phyloP scores from a whole-genome alignment of 2,888 invertebrate genomes.

The Plebejus argus region DNA sequence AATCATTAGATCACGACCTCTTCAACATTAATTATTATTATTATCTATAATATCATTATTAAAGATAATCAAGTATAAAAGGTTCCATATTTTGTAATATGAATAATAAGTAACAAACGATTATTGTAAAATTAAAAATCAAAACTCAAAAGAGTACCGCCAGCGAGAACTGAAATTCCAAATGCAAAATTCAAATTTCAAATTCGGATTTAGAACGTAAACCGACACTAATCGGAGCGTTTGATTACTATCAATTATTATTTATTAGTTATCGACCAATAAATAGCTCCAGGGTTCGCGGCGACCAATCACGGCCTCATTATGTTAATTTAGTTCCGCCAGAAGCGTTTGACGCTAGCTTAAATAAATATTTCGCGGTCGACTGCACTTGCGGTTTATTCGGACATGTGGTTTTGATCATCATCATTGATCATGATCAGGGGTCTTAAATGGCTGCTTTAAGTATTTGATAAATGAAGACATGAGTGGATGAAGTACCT shows the following conservation, averaged over 20 bases:
- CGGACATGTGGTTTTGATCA: neutral
- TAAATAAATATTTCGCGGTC: neutral
- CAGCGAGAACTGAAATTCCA: neutral
- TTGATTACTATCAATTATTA: slow-evolving; percentile 29
- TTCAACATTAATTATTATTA: too few species aligned
- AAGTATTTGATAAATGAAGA: neutral
- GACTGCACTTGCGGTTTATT: neutral
- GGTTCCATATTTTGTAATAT: too few species aligned
- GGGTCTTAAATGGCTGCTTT: neutral
- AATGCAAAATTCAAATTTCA: neutral
- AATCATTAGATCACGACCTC: too few species aligned
- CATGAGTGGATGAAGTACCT: too few species aligned
- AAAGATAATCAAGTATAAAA: too few species aligned
- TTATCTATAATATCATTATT: too few species aligned
- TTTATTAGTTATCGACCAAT: slow-evolving; percentile 17
- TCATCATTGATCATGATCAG: neutral
- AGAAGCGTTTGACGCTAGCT: slow-evolving; percentile 7
- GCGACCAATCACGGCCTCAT: slow-evolving; percentile 17
- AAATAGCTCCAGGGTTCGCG: slow-evolving; percentile 19
- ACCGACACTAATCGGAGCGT: slow-evolving; percentile 23
- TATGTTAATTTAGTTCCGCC: slow-evolving; percentile 6
- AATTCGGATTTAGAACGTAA: slow-evolving; percentile 10
- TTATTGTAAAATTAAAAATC: neutral
- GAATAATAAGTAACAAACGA: too few species aligned
- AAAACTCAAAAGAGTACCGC: neutral